These are phyloP conservation scores for Antitype chi DNA, from an alignment of 2,888 invertebrate genomes.

Conservation along the genomic window DNA sequence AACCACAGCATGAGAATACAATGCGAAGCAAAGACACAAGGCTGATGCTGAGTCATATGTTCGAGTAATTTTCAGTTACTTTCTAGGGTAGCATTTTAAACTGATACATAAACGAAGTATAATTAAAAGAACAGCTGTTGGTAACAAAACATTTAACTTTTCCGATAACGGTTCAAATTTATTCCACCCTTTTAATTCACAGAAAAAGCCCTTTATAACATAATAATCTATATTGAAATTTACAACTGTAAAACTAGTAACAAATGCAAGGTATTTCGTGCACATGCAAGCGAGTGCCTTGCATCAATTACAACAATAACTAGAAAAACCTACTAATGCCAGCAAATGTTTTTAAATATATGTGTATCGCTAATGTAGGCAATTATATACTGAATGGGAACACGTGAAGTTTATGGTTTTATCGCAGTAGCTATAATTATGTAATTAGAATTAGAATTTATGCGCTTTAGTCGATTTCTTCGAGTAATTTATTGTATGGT, in stretches of 20 bases:
- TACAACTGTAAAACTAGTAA: conserved; percentile 50
- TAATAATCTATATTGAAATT: conserved; percentile 40
- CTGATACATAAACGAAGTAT: background rate
- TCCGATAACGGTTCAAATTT: background rate
- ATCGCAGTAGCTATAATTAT: conserved; percentile 54
- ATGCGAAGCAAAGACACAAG: background rate
- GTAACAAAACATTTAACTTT: conserved; percentile 6
- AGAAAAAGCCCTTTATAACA: conserved; percentile 32
- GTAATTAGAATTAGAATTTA: conserved; percentile 49
- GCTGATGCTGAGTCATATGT: background rate
- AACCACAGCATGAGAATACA: background rate
- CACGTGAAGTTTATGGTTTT: conserved; percentile 59
- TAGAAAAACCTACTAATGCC: conserved; percentile 61
- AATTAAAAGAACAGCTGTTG: background rate
- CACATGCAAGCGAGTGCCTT: conserved; percentile 76
- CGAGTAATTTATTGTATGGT: conserved; percentile 17
- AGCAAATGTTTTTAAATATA: conserved; percentile 60
- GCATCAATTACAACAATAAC: conserved; percentile 74
- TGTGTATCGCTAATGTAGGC: conserved; percentile 56
- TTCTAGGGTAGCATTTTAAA: background rate
- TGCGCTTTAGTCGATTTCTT: conserved; percentile 29
- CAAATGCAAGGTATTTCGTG: conserved; percentile 61
- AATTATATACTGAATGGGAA: conserved; percentile 57
- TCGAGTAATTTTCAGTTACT: too few relatives aligned
- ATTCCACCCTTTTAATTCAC: conserved; percentile 17